These are phyloP conservation scores for Anas platyrhynchos DNA, from an alignment of 2,113 vertebrate species.

Conservation along the genomic window DNA sequence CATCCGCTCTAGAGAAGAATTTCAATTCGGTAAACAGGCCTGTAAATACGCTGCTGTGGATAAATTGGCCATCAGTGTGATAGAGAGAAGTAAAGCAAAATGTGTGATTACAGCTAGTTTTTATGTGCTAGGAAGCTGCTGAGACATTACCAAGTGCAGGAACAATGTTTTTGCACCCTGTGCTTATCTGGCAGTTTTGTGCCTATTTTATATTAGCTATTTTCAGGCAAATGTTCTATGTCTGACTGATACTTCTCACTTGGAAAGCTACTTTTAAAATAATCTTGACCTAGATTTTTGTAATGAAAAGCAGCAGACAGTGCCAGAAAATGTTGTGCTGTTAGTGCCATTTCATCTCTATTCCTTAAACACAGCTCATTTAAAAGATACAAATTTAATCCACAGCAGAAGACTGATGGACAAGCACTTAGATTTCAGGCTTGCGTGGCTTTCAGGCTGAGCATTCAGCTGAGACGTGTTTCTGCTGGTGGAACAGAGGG, in stretches of 20 bases:
- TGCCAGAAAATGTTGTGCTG: not conserved
- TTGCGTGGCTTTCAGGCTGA: not conserved
- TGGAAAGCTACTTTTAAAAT: slow-evolving; percentile 37
- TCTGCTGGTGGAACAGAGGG: not conserved
- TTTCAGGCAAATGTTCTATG: slow-evolving; percentile 47
- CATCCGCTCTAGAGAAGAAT: slow-evolving; percentile 46
- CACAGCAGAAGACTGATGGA: accelerated
- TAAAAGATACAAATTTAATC: not conserved
- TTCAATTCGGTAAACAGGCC: slow-evolving; percentile 65
- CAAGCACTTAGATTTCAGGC: not conserved
- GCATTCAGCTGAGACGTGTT: accelerated
- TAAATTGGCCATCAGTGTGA: slow-evolving; percentile 76
- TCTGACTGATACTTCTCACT: slow-evolving; percentile 21
- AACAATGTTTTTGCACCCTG: not conserved
- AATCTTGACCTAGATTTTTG: slow-evolving; percentile 27
- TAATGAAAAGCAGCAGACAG: not conserved
- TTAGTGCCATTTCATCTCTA: not conserved
- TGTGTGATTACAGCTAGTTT: slow-evolving; percentile 73
- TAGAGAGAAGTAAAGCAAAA: slow-evolving; percentile 52
- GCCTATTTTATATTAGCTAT: slow-evolving; percentile 8
- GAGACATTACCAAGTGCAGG: slow-evolving; percentile 37
- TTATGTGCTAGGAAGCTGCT: slow-evolving; percentile 53
- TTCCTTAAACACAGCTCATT: not conserved
- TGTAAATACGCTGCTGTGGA: slow-evolving; percentile 72
- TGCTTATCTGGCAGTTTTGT: slow-evolving; percentile 23